Percentiles rank a stretch among this genome's conserved stretches.
Conservation (phyloP, 2,113 vertebrate genomes). For the Urocitellus parryii region DNA sequence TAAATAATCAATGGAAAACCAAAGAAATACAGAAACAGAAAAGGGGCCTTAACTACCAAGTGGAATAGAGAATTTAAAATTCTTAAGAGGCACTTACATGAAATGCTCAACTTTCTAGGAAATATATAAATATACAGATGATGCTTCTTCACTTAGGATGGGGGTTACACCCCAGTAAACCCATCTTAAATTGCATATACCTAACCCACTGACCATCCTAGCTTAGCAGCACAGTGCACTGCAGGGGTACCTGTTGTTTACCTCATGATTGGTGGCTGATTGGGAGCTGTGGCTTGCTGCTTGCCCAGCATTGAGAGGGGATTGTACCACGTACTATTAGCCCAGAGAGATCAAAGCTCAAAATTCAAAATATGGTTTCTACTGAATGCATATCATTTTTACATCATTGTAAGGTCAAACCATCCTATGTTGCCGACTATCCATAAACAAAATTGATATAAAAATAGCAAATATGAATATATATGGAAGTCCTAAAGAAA, state of each 20-base stretch:
- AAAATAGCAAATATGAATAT: neutral
- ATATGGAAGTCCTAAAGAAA: neutral
- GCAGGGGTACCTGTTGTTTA: neutral
- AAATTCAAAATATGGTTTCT: neutral
- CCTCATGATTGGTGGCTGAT: too few relatives aligned
- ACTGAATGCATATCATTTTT: neutral
- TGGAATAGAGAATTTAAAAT: neutral
- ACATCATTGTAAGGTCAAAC: neutral
- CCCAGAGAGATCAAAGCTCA: neutral
- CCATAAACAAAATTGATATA: neutral
- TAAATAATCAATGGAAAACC: neutral
- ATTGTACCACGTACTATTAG: too few relatives aligned
- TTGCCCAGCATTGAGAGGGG: too few relatives aligned
- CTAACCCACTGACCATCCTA: neutral
- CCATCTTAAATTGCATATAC: neutral
- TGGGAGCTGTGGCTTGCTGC: neutral
- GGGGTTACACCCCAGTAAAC: neutral
- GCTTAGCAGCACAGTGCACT: neutral
- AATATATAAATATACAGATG: neutral
- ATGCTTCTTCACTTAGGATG: neutral
- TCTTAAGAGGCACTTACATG: neutral
- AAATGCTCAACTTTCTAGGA: neutral
- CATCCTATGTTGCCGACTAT: neutral
- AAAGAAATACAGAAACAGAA: neutral
- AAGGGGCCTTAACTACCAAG: neutral